Evolutionary conservation across 2,797 vertebrate species (phyloP), one percentile per base, ranked within the genome.

Genomic region (Peromyscus aztecus): DNA sequence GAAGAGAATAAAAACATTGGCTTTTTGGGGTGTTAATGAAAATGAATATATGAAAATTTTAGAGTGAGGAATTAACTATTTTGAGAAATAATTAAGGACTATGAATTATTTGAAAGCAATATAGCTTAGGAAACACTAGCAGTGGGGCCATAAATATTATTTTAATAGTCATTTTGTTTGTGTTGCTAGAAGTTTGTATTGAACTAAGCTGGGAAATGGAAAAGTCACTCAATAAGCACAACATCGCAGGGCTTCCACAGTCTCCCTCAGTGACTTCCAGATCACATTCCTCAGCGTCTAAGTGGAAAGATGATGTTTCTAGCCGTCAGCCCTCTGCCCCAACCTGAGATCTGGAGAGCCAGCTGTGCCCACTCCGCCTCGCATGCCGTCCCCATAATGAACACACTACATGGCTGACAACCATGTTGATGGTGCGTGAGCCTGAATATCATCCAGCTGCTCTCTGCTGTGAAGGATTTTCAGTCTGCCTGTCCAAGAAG

Each of bases 291-390:
- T 97, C 97, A 63, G 97, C 75, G 91, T 97, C 95, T 92, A 98
- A 98, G 96, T 98, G 97, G 97, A 98, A 98, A 98, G 97, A 98
- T 98, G 97, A 55, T 95, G 97, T 97, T 97, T 96, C 91, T 97
- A 97, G 90, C 89, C 95, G 94, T 77, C 86, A 82, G 96, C 52
- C 71, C 96, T 88, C 97, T 94, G 95, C 97, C 92, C 94, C 97
- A 96, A 91, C 97, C 98, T 97, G 97, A 93, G 97, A 88, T 94
- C 96, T 95, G 63, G 97, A 98, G 81, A 96, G 98, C 98, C 97
- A 98, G 98, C 98, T 98, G 97, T 94, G 97, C 96, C 97, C 95
- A 63, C 91, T 96, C 96, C 67, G 94, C 96, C 4, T 59, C 40
- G 63, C 37, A 6, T 0, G 1, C 95, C 34, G 19, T 82, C 0